These are phyloP conservation scores for Maconellicoccus hirsutus DNA, from an alignment of 1,140 invertebrate species.

Conservation along the genomic window DNA sequence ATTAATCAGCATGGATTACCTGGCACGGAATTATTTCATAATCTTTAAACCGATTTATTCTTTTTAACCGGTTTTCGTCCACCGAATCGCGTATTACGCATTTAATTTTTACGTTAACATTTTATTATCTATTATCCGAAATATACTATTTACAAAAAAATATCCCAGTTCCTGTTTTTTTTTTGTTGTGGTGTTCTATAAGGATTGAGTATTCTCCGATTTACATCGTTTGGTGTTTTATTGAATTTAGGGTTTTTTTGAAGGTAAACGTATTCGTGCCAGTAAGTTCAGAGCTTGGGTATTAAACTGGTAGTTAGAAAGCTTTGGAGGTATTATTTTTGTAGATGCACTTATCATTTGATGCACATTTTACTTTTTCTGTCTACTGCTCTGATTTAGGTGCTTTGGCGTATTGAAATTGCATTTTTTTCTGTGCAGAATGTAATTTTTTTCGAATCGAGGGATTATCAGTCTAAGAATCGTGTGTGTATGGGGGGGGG, in stretches of 20 bases:
- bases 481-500: too few species aligned
- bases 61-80: conserved; percentile 1
- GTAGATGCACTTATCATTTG: too few species aligned
- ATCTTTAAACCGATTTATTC: conserved; percentile 12
- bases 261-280: neutral
- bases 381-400: too few species aligned
- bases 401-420: too few species aligned
- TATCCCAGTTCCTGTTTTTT: neutral
- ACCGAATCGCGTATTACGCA: neutral
- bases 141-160: conserved; percentile 6
- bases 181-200: neutral
- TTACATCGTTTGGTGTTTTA: neutral
- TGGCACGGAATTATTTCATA: conserved; percentile 44
- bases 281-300: neutral
- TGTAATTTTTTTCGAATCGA: too few species aligned
- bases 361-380: too few species aligned
- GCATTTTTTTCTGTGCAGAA: too few species aligned
- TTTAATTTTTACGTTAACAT: neutral
- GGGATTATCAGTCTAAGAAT: too few species aligned
- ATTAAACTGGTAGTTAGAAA: too few species aligned
- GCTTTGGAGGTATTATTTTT: too few species aligned
- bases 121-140: conserved; percentile 10
- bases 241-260: neutral
- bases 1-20: conserved; percentile 71
- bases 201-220: neutral